Evolutionary conservation across 2,113 vertebrate genomes (phyloP).

Genomic region (Macrotus californicus): DNA sequence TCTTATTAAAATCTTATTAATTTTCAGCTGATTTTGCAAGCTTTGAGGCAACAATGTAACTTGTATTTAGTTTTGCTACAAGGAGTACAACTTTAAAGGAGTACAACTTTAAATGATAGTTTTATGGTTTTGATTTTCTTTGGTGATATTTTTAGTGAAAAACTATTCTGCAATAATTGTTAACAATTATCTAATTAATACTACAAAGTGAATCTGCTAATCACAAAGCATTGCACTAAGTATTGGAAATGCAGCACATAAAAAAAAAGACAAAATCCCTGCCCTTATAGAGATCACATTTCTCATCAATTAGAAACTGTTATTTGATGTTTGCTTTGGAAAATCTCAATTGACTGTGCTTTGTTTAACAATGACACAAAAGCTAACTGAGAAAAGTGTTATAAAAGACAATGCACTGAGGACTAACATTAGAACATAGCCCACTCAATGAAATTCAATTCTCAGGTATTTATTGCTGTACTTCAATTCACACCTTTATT

Average conservation of each 20-base stretch:
- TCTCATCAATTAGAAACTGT: neutral
- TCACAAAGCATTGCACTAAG: neutral
- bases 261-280: neutral
- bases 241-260: neutral
- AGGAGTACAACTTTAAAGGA: neutral
- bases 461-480: neutral
- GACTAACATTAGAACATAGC: neutral
- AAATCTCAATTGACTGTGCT: neutral
- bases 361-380: slow-evolving; percentile 21
- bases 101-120: neutral
- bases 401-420: neutral
- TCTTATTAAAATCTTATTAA: neutral
- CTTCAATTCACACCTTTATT: neutral
- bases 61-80: neutral
- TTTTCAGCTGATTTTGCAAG: neutral
- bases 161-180: neutral
- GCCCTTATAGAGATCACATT: neutral
- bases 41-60: slow-evolving; percentile 2
- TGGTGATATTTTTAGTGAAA: slow-evolving; percentile 42
- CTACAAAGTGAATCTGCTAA: neutral
- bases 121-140: slow-evolving; percentile 12
- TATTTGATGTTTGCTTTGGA: slow-evolving; percentile 4
- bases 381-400: neutral
- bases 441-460: neutral
- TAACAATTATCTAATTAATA: slow-evolving; percentile 29